Evolutionary conservation across 2,888 invertebrate genomes (phyloP).

Genomic region (Andrena bucephala): DNA sequence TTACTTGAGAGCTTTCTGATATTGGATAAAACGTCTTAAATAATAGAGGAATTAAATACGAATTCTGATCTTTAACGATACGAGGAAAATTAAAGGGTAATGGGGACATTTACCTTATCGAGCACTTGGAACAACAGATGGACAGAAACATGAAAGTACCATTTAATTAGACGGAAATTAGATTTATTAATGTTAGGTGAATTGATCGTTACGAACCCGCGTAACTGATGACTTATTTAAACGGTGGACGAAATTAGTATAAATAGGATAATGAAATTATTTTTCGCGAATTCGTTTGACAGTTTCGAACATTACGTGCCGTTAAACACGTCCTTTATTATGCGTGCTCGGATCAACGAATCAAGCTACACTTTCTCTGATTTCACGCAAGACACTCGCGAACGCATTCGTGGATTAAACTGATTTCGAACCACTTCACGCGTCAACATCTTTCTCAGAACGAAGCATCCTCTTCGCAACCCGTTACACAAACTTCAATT

Average conservation of each 20-base stretch:
- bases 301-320: neutral
- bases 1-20: too few relatives aligned
- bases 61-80: too few relatives aligned
- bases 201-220: neutral
- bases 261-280: neutral
- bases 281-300: constrained; percentile 18
- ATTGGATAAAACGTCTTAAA: too few relatives aligned
- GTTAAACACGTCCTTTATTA: neutral
- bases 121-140: constrained; percentile 10
- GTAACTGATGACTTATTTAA: constrained; percentile 8
- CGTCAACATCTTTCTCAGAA: constrained; percentile 60
- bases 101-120: neutral
- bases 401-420: constrained; percentile 59
- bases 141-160: constrained; percentile 6
- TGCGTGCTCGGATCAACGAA: constrained; percentile 14
- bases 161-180: neutral
- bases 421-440: constrained; percentile 46
- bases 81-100: neutral
- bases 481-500: constrained; percentile 1
- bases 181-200: constrained; percentile 12
- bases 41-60: too few relatives aligned
- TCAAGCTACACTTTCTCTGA: constrained; percentile 4
- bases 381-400: neutral
- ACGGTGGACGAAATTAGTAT: constrained; percentile 14
- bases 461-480: constrained; percentile 36